These are phyloP conservation scores for Drosophila paramelanica DNA, from an alignment of 2,888 invertebrate genomes.

Conservation along the genomic window DNA sequence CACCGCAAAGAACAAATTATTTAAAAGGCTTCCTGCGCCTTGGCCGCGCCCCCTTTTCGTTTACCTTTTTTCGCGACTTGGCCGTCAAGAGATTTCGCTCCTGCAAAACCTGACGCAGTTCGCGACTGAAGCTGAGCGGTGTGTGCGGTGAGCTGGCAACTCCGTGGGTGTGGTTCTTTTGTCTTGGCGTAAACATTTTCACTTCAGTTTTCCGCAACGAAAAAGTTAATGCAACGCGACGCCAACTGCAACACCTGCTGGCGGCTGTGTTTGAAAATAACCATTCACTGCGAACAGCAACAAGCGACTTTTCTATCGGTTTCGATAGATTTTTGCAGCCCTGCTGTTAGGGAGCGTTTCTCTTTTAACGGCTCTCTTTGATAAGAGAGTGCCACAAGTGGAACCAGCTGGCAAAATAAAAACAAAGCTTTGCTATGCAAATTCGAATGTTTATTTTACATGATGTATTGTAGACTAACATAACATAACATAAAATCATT, in stretches of 20 bases:
- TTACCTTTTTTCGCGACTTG: slow-evolving; percentile 87
- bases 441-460: too few relatives aligned
- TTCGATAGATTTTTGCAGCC: neutral
- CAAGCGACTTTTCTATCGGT: neutral
- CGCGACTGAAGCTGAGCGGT: slow-evolving; percentile 86
- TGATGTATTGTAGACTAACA: too few relatives aligned
- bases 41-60: neutral
- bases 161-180: slow-evolving; percentile 42
- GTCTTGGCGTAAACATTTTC: slow-evolving; percentile 80
- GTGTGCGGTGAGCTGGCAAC: slow-evolving; percentile 77
- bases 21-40: neutral
- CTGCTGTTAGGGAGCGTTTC: neutral
- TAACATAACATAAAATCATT: too few relatives aligned
- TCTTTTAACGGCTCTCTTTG: neutral
- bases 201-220: slow-evolving; percentile 6
- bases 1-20: neutral
- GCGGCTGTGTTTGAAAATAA: slow-evolving; percentile 63
- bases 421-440: too few relatives aligned
- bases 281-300: slow-evolving; percentile 23
- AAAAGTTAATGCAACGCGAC: slow-evolving; percentile 56
- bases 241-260: slow-evolving; percentile 66
- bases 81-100: slow-evolving; percentile 88
- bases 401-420: neutral
- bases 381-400: neutral
- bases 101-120: slow-evolving; percentile 87